Evolutionary conservation across 2,888 invertebrate species (phyloP).

Genomic region (Drosophila phalerata): DNA sequence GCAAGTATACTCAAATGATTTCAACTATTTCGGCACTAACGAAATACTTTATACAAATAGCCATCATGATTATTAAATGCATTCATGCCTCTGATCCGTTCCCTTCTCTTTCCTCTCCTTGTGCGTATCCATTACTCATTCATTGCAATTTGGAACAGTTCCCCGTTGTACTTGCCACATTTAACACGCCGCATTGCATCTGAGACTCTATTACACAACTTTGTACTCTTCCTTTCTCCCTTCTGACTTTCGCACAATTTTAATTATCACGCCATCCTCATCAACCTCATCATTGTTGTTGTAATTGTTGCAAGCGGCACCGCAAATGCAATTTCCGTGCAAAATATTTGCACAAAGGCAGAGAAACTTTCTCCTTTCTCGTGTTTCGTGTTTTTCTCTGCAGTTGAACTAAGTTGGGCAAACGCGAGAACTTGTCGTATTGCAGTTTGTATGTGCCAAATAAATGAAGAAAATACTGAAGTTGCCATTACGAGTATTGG

Average conservation of each 20-base stretch:
- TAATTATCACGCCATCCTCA: constrained; percentile 62
- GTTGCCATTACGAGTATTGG: constrained; percentile 30
- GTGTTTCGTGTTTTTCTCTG: background rate
- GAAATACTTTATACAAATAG: background rate
- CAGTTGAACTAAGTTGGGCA: constrained; percentile 29
- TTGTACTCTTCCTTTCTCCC: constrained; percentile 10
- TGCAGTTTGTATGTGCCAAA: constrained; percentile 26
- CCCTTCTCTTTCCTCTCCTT: background rate
- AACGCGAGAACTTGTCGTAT: constrained; percentile 19
- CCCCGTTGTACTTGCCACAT: constrained; percentile 30
- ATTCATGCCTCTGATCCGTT: background rate
- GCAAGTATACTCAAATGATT: background rate
- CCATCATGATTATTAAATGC: background rate
- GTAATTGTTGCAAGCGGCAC: constrained; percentile 50
- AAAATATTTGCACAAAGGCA: constrained; percentile 71
- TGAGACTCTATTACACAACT: constrained; percentile 43
- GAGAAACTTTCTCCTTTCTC: constrained; percentile 46
- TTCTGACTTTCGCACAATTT: constrained; percentile 43
- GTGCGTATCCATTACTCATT: constrained; percentile 30
- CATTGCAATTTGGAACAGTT: constrained; percentile 46
- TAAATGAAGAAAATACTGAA: constrained; percentile 25
- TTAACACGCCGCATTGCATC: constrained; percentile 47
- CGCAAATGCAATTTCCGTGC: constrained; percentile 72
- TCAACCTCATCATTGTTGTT: constrained; percentile 39
- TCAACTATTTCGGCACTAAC: constrained; percentile 4